phyloP scores from a whole-genome alignment of 2,888 invertebrate species.

The Catocala nupta region DNA sequence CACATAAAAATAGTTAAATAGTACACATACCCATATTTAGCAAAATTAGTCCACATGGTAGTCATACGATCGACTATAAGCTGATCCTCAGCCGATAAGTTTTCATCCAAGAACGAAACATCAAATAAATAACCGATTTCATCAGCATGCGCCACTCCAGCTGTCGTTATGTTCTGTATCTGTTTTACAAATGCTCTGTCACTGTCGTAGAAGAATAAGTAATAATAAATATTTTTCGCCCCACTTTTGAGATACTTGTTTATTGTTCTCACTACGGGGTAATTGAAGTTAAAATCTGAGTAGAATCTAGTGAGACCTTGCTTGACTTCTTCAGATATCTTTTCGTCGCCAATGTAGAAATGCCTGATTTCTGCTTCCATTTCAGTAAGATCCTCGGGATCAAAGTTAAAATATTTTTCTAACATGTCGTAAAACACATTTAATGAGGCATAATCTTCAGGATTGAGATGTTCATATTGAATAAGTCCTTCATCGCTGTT shows the following conservation, averaged over 20 bases:
- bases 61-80: slow-evolving; percentile 61
- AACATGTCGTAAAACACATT: slow-evolving; percentile 44
- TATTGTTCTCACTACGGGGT: slow-evolving; percentile 57
- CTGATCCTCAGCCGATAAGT: slow-evolving; percentile 55
- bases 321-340: slow-evolving; percentile 45
- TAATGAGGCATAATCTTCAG: slow-evolving; percentile 32
- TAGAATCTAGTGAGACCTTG: slow-evolving; percentile 53
- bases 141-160: slow-evolving; percentile 61
- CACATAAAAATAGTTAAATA: slow-evolving; percentile 1
- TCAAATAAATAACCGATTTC: slow-evolving; percentile 66
- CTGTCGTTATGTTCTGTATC: slow-evolving; percentile 48
- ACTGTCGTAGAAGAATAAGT: slow-evolving; percentile 67
- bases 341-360: slow-evolving; percentile 67
- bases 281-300: slow-evolving; percentile 60
- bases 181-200: slow-evolving; percentile 61
- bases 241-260: slow-evolving; percentile 57
- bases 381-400: slow-evolving; percentile 40
- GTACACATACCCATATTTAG: slow-evolving; percentile 60
- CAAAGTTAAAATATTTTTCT: slow-evolving; percentile 50
- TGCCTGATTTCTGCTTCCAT: slow-evolving; percentile 57
- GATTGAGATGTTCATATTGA: slow-evolving; percentile 29
- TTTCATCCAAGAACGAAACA: slow-evolving; percentile 46
- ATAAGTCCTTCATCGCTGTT: slow-evolving; percentile 54
- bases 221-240: slow-evolving; percentile 58
- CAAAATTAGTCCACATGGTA: slow-evolving; percentile 66